Base-by-base conservation (phyloP, 2,113 vertebrate species). In the Leiothrix lutea region DNA sequence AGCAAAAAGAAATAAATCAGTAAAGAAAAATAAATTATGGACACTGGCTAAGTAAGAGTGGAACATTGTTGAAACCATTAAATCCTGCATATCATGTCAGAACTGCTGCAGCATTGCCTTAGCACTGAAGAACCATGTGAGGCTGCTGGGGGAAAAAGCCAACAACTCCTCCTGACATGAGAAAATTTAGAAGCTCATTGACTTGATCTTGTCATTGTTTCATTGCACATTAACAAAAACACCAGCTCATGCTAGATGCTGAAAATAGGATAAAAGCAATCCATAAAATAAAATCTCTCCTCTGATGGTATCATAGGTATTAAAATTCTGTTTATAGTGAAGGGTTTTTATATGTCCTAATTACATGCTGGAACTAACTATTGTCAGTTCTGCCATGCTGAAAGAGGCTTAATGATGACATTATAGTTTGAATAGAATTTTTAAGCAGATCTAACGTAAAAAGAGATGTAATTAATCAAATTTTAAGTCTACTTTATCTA, bases 251-350 rank as follows among this genome's bases (percentile, higher is more conserved):
- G 71, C 47, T 92, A 72, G 95, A 94, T 95, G 78, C 31, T 93
- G 36, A 93, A 96, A 97, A 74, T 73, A 90, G 60, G 85, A 97
- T 94, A 93, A 94, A 97, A 96, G 89, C 65, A 96, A 81, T 87
- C 47, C 88, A 48, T 84, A 88, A 97, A 86, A 69, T 95, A 74
- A 96, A 95, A 94, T 85, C 14, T 90, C 67, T 88, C 31, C 33
- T 92, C 21, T 95, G 84, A 71, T 85, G 90, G 85, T 70, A 84
- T 80, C 2, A 4, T 62, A 91, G 65, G 44, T 95, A 92, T 95
- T 96, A 95, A 96, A 95, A 83, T 96, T 81, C 75, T 95, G 70
- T 81, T 97, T 96, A 90, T 96, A 86, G 51, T 85, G 78, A 85
- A 94, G 75, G 73, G 36, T 94, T 94, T 96, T 94, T 96, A 65